Evolutionary conservation across 2,888 invertebrate genomes (phyloP).

Genomic region (Micoletzkya japonica): DNA sequence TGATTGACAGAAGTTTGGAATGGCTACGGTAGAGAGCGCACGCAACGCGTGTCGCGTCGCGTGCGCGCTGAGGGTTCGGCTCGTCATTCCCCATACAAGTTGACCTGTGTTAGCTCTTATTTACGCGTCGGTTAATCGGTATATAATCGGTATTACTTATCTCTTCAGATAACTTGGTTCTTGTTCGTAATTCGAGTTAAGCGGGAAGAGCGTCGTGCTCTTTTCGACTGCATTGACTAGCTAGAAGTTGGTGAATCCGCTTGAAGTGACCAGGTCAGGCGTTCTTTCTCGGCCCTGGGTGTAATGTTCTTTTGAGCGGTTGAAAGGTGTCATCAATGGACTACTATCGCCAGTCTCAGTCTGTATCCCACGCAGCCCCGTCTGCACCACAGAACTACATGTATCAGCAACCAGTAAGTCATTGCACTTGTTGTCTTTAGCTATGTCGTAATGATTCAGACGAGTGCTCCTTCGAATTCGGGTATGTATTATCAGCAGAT

Average conservation of each 20-base stretch:
- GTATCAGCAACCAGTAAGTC: conserved; percentile 27
- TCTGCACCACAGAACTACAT: conserved; percentile 26
- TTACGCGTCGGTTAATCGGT: background rate
- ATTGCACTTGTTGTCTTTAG: background rate
- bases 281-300: too few species aligned
- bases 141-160: background rate
- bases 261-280: too few species aligned
- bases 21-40: too few species aligned
- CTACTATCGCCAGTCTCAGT: conserved; percentile 19
- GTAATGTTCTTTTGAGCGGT: background rate
- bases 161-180: conserved; percentile 19
- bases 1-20: too few species aligned
- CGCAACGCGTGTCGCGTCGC: background rate
- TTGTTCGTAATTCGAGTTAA: too few species aligned
- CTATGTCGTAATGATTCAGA: background rate
- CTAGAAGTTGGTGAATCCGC: too few species aligned
- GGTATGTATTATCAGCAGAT: conserved; percentile 27
- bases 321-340: conserved; percentile 2
- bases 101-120: background rate
- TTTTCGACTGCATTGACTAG: too few species aligned
- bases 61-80: background rate
- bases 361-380: conserved; percentile 18
- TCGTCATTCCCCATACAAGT: background rate
- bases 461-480: conserved; percentile 23
- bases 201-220: too few species aligned